A percentile compares a stretch with the other conserved stretches of the same genome.
phyloP scores from a whole-genome alignment of 2,113 vertebrate species.

The Rhadina sibilatrix region DNA sequence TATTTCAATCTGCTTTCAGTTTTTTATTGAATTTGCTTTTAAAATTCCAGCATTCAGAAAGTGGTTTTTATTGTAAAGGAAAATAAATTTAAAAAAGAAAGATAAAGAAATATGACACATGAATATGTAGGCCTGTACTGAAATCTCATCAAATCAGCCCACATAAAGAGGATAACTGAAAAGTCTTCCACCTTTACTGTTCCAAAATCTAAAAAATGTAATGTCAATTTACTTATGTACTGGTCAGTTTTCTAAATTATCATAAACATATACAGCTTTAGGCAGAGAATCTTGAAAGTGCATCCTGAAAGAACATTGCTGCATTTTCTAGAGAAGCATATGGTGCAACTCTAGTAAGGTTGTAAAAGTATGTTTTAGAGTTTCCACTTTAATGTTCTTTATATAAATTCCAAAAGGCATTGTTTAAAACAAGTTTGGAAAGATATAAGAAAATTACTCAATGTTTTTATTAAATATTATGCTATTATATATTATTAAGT shows the following conservation, averaged over 20 bases:
- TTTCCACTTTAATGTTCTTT: not conserved
- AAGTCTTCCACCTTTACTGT: not conserved
- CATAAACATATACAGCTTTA: not conserved
- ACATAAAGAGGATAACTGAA: not conserved
- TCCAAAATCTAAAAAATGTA: not conserved
- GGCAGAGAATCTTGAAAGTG: not conserved
- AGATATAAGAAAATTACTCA: not conserved
- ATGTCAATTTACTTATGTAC: not conserved
- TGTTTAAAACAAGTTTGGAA: not conserved
- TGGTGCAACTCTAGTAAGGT: not conserved
- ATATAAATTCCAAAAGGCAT: not conserved
- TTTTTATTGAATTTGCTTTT: not conserved
- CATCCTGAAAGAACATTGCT: not conserved
- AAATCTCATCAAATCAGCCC: not conserved
- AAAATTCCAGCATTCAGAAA: not conserved
- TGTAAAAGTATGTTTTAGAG: not conserved
- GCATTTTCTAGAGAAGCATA: not conserved
- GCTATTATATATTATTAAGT: not conserved
- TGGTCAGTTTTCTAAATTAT: not conserved
- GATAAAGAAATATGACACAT: not conserved
- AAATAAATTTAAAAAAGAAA: not conserved
- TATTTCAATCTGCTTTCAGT: not conserved
- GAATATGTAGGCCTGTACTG: not conserved
- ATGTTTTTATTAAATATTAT: not conserved
- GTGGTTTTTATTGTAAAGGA: not conserved